Base-by-base conservation (phyloP, 1,140 invertebrate genomes). In the Pseudobourletiella spinata region DNA sequence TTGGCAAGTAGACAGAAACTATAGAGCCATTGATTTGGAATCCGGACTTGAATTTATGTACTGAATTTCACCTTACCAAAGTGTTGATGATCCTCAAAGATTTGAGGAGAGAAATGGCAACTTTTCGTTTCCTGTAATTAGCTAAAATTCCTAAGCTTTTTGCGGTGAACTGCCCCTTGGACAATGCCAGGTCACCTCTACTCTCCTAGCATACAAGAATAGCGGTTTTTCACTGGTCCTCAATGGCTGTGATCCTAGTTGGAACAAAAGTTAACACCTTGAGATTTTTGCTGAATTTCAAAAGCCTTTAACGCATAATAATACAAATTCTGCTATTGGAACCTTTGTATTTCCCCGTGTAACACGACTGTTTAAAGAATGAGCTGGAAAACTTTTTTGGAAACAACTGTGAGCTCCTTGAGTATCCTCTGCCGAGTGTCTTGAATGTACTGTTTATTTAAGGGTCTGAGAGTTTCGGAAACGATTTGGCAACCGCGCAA, bases 341-440 rank as follows among this genome's bases (percentile, higher is more conserved):
- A 76, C 73, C 72, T 82, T 52, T 85, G 78, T 67, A 96, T 87
- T 74, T 96, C 90, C 15, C 82, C 79, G 87, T 86, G 74, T 91
- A 95, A 1, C 84, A 80, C 66, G 83, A 84, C 56, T 94, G 85
- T 66, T 96, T 91, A 86, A 11, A 94, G 77, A 69, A 96, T 95
- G 18, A 95, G 78, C 67, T 94, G 88, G 0, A 94, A 81, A 0
- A 95, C 87, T 76, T 92, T 89, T 67, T 89, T 91, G 0, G 90
- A 93, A 1, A 97, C 89, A 28, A 93, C 89, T 74, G 85, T 81
- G 59, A 89, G 82, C 72, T 91, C 88, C 54, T 82, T 82, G 59
- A 83, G 80, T 18, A 91, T 74, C 62, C 81, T 79, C 63, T 82
- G 81, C 64, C 84, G 82, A 61, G 84, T 81, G 29, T 77, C 74